Evolutionary conservation across 2,797 vertebrate genomes (phyloP), one percentile per base, ranked within the genome.

Genomic region (Microhierax caerulescens): DNA sequence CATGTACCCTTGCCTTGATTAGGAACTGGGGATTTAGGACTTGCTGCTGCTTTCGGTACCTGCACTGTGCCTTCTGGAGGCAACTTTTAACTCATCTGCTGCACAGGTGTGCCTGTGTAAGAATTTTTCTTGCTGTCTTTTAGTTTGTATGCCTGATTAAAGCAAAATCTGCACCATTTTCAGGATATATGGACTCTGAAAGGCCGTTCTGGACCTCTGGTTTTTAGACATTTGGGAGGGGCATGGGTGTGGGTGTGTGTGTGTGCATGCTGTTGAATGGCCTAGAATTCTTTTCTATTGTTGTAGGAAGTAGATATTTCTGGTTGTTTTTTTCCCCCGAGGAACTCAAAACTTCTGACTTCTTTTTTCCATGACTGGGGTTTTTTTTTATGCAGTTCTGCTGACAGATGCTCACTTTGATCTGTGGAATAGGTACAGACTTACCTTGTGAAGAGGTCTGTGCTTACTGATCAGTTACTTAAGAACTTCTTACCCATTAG

Each of bases 401-500:
- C 65, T 36, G 45, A 11, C 41, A 43, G 74, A 10, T 0, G 0
- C 24, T 27, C 9, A 1, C 4, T 39, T 18, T 82, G 76, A 86
- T 63, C 86, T 77, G 18, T 37, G 41, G 59, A 8, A 4, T 16
- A 45, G 53, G 39, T 39, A 41, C 60, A 53, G 16, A 18, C 32
- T 47, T 36, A 0, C 25, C 57, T 41, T 54, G 47, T 15, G 2
- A 10, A 13, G 36, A 39, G 28, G 0, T n/a, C 4, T 47, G 3
- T 17, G 47, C 36, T 65, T 14, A 5, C 20, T 51, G 43, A 34
- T 37, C 0, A 3, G 5, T 32, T 50, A 34, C 37, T 59, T 10
- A 30, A 68, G 65, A 45, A 13, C 61, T 67, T 39, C 8, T 61
- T 47, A 14, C 37, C 41, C 5, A 5, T 34, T 19, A 16, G 28